Percentiles rank a stretch among this genome's conserved stretches.
These are phyloP conservation scores for Acleris sparsana DNA, from an alignment of 2,888 invertebrate species.

Conservation along the genomic window DNA sequence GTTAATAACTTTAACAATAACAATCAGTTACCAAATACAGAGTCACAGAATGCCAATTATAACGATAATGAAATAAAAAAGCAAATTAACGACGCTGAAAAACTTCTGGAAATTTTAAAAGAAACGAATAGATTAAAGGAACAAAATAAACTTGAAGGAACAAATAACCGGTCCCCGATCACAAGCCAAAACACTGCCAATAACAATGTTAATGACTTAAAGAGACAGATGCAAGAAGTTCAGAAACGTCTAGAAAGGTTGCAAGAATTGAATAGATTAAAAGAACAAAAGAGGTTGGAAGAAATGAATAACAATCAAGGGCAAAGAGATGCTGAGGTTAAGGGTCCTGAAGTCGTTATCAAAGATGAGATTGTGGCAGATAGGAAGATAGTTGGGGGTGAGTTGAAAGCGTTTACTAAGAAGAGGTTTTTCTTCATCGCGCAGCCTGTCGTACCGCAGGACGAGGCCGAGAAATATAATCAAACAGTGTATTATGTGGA, in stretches of 20 bases:
- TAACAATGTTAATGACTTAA: constrained; percentile 19
- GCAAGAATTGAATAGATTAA: constrained; percentile 47
- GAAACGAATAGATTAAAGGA: constrained; percentile 48
- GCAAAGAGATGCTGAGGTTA: constrained; percentile 2
- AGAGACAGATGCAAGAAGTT: constrained; percentile 30
- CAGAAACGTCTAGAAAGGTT: constrained; percentile 44
- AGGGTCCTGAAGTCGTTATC: constrained; percentile 5
- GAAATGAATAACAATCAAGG: constrained; percentile 21
- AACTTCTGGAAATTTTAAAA: constrained; percentile 45
- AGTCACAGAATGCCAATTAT: constrained; percentile 3
- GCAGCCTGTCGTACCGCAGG: constrained; percentile 50
- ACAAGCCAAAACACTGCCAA: constrained; percentile 10
- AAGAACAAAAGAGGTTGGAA: constrained; percentile 43
- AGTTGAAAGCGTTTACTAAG: constrained; percentile 39
- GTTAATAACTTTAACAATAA: constrained; percentile 15
- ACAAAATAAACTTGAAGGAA: constrained; percentile 38
- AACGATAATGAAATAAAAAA: constrained; percentile 22
- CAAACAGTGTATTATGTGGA: constrained; percentile 50
- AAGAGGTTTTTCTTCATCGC: constrained; percentile 51
- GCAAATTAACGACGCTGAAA: constrained; percentile 34
- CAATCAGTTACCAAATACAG: constrained; percentile 8
- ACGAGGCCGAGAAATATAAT: constrained; percentile 40
- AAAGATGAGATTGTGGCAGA: constrained; percentile 13
- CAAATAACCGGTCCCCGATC: constrained; percentile 1
- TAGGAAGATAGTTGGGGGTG: constrained; percentile 10